These are phyloP conservation scores for Sparidentex hasta DNA, from an alignment of 2,797 vertebrate genomes.

Conservation along the genomic window DNA sequence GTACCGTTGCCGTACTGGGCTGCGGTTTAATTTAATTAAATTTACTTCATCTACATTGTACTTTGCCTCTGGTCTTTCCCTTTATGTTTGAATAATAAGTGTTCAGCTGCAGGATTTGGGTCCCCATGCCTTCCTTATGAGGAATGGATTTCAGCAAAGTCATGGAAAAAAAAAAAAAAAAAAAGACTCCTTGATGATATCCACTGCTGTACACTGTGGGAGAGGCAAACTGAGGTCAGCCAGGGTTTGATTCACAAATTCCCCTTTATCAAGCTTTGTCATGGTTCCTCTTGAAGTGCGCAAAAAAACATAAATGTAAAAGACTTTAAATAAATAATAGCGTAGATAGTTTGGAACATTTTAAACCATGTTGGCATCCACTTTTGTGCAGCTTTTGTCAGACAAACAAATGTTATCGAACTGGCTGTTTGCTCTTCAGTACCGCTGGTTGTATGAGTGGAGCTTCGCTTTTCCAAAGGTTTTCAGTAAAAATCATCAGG, in stretches of 20 bases:
- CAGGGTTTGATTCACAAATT: conserved; percentile 23
- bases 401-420: neutral
- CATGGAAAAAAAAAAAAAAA: conserved; percentile 15
- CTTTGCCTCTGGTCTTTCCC: conserved; percentile 65
- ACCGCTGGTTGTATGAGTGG: too few species aligned
- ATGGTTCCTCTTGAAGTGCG: conserved; percentile 10
- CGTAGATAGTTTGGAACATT: neutral
- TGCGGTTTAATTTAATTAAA: conserved; percentile 61
- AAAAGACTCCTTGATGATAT: conserved; percentile 13
- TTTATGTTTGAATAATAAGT: conserved; percentile 63
- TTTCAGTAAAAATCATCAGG: neutral
- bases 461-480: neutral
- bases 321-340: neutral
- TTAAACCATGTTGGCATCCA: neutral
- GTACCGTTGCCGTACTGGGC: conserved; percentile 28
- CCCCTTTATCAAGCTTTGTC: conserved; percentile 2
- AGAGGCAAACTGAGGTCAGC: conserved; percentile 21
- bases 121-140: conserved; percentile 28
- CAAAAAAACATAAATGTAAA: neutral
- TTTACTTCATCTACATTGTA: conserved; percentile 59
- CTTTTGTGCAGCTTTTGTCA: neutral
- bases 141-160: conserved; percentile 50
- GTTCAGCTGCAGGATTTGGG: conserved; percentile 35
- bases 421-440: neutral
- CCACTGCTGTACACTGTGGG: neutral